phyloP scores from a whole-genome alignment of 2,888 invertebrate species.

The Leucoma salicis region DNA sequence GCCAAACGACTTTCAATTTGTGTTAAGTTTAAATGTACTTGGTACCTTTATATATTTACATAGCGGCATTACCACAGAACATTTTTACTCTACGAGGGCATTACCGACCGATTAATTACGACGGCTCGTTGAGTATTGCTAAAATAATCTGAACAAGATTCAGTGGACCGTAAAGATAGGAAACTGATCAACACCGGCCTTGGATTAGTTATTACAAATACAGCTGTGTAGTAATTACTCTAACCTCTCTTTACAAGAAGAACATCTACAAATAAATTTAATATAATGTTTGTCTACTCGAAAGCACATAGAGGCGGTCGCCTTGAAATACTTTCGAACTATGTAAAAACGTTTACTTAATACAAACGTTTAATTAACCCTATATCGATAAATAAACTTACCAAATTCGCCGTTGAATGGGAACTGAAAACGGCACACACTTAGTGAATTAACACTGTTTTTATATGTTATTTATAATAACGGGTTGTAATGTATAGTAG shows the following conservation, averaged over 20 bases:
- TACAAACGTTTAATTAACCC: slow-evolving; percentile 56
- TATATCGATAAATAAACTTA: slow-evolving; percentile 47
- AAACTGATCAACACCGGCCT: slow-evolving; percentile 4
- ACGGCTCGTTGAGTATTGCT: too few species aligned
- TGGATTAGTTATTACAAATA: slow-evolving; percentile 10
- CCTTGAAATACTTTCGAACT: slow-evolving; percentile 81
- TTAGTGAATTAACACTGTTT: slow-evolving; percentile 23
- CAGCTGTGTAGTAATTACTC: slow-evolving; percentile 10
- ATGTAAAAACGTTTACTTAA: slow-evolving; percentile 70
- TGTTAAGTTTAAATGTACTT: neutral
- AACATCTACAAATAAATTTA: slow-evolving; percentile 22
- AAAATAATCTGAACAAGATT: slow-evolving; percentile 1
- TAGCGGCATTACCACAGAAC: too few species aligned
- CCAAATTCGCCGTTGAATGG: slow-evolving; percentile 37
- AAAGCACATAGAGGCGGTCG: slow-evolving; percentile 62
- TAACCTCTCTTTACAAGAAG: slow-evolving; percentile 15
- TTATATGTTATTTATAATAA: slow-evolving; percentile 17
- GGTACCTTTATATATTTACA: too few species aligned
- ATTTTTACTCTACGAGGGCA: too few species aligned
- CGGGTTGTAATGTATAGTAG: slow-evolving; percentile 34
- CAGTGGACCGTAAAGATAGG: slow-evolving; percentile 5
- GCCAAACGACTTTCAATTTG: neutral
- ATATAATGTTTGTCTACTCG: slow-evolving; percentile 36
- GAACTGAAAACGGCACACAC: slow-evolving; percentile 19
- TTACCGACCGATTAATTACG: too few species aligned